Evolutionary conservation across 1,140 invertebrate genomes (phyloP), one percentile per base, ranked within the genome.

Genomic region (Apis laboriosa): DNA sequence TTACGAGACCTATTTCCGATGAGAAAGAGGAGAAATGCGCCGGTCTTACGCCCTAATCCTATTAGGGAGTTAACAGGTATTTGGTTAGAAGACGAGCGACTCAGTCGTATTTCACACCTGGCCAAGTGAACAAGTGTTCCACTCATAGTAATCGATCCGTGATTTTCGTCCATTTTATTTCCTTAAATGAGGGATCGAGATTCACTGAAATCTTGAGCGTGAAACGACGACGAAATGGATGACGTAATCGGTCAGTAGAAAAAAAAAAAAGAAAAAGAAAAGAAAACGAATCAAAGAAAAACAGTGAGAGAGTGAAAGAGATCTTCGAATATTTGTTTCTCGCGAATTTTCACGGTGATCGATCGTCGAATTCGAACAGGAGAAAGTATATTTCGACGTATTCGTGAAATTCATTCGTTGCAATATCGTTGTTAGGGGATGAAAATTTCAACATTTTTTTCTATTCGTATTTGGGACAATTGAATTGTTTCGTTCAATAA

Each of bases 51-150:
- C 66, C 88, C 84, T 90, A 88, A 94, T 94, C 91, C 85, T 88
- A 92, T 94, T 93, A 92, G 90, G 87, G 88, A 85, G 90, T 92
- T 94, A 92, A 91, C 89, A 92, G 90, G 87, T 92, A 93, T 93
- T 91, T 90, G 87, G 91, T 93, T 93, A 90, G 90, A 83, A 86
- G 84, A 90, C 86, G 78, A 87, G 87, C 75, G 78, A 84, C 80
- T 83, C 91, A 92, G 91, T 92, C 79, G 75, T 84, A 89, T 81
- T 84, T 84, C 77, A 83, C 74, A 68, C 63, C 72, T 87, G 75
- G 73, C 80, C 80, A 83, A 83, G 88, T 82, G 73, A 89, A 78
- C 88, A 87, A 56, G 72, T 87, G 64, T 77, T 81, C 73, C 67
- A 21, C 58, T 68, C 43, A 86, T 87, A 51, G 72, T 79, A 72